phyloP scores from a whole-genome alignment of 30 jellyfish, hydroid and myxozoan species.

The Sanderia malayensis region DNA sequence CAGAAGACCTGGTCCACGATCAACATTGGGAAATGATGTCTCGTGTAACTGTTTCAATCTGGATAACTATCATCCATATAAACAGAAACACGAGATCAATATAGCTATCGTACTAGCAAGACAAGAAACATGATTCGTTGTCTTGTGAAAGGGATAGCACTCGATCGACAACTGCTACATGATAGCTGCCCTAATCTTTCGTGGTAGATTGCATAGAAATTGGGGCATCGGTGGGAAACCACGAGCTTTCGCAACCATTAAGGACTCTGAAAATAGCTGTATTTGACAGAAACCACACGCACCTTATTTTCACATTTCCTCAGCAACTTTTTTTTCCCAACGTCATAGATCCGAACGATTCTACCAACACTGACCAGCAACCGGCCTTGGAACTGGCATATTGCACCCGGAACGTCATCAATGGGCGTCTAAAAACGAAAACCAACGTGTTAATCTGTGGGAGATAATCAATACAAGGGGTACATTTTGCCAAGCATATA shows the following conservation, averaged over 20 bases:
- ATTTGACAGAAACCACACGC: too few relatives aligned
- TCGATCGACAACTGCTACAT: too few relatives aligned
- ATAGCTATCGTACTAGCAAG: background rate
- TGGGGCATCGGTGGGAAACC: too few relatives aligned
- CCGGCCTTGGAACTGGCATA: constrained; percentile 83
- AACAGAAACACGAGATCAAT: background rate
- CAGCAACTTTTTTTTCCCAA: constrained; percentile 91
- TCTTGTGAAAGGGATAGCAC: background rate
- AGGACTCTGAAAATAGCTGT: too few relatives aligned
- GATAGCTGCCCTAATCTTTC: too few relatives aligned
- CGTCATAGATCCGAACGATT: constrained; percentile 82
- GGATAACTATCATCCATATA: background rate
- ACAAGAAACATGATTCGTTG: background rate
- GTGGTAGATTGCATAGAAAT: too few relatives aligned
- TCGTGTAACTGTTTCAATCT: background rate
- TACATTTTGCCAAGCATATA: too few relatives aligned
- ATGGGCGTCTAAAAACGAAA: constrained; percentile 57
- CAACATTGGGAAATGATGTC: too few relatives aligned
- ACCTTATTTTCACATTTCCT: constrained; percentile 96
- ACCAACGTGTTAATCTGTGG: too few relatives aligned
- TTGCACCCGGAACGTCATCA: constrained; percentile 98
- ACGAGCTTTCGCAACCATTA: too few relatives aligned
- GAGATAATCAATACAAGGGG: too few relatives aligned
- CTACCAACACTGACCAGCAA: constrained; percentile 96
- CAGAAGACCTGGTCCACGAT: too few relatives aligned